These are phyloP conservation scores for Zaprionus taronus DNA, from an alignment of 1,140 invertebrate genomes.

Conservation along the genomic window DNA sequence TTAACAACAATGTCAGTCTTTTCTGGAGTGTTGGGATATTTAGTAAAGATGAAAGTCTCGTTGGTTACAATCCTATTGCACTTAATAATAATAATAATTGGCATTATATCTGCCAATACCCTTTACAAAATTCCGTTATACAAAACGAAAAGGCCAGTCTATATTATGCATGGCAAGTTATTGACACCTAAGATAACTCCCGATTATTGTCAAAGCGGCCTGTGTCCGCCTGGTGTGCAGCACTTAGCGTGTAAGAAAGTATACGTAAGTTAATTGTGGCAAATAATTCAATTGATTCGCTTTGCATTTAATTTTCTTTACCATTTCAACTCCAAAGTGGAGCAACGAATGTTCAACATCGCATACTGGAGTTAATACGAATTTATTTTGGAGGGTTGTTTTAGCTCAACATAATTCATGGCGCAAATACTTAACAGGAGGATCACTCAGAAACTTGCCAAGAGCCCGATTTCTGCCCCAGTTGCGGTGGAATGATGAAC, in stretches of 20 bases:
- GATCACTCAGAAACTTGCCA: rapidly evolving
- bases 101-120: background rate
- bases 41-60: background rate
- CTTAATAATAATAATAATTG: background rate
- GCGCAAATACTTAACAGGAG: background rate
- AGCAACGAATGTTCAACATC: slow-evolving; percentile 2
- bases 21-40: background rate
- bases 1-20: background rate
- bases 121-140: background rate
- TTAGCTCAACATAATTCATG: background rate
- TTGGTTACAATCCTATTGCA: background rate
- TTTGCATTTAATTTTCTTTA: background rate
- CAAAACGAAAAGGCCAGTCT: background rate
- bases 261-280: slow-evolving; percentile 30
- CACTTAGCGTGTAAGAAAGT: slow-evolving; percentile 6
- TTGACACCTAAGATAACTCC: background rate
- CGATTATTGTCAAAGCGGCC: slow-evolving; percentile 17
- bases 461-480: background rate
- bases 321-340: slow-evolving; percentile 10
- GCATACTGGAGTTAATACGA: slow-evolving; percentile 9
- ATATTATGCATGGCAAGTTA: background rate
- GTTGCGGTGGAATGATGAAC: slow-evolving; percentile 13
- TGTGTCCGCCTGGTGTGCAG: background rate
- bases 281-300: background rate
- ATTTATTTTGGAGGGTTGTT: background rate